Evolutionary conservation across 2,888 invertebrate species (phyloP).

Genomic region (Cheilosia grossa): DNA sequence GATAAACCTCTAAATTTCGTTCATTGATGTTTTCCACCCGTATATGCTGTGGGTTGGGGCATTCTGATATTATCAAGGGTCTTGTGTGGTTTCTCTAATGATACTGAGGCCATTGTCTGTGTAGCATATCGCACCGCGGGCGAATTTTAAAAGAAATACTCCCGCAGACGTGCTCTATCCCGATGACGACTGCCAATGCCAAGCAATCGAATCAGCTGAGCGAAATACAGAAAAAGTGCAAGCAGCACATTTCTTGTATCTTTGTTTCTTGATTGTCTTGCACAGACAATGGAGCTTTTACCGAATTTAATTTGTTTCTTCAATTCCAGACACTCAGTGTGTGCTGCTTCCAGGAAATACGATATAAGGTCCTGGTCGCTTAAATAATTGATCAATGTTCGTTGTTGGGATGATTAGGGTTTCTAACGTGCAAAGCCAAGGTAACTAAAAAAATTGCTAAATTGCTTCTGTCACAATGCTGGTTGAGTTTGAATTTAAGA

Average conservation of each 20-base stretch:
- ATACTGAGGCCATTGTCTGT: conserved; percentile 17
- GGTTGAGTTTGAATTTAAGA: too few species aligned
- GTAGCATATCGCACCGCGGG: neutral
- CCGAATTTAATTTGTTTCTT: neutral
- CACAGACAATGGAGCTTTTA: conserved; percentile 13
- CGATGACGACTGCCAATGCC: neutral
- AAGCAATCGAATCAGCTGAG: conserved; percentile 6
- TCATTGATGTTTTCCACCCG: conserved; percentile 6
- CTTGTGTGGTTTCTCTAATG: conserved; percentile 27
- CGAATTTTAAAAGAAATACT: conserved; percentile 17
- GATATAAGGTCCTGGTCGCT: neutral
- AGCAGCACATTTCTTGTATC: conserved; percentile 26
- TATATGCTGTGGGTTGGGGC: neutral
- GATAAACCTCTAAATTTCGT: conserved; percentile 16
- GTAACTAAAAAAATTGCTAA: too few species aligned
- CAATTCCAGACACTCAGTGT: neutral
- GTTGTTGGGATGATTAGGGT: too few species aligned
- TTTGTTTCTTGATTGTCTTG: conserved; percentile 25
- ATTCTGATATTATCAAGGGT: conserved; percentile 3
- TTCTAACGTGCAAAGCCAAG: too few species aligned
- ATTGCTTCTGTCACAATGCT: too few species aligned
- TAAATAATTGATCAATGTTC: too few species aligned
- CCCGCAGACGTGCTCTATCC: conserved; percentile 17
- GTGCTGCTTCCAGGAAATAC: neutral
- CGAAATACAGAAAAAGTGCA: conserved; percentile 16